These are phyloP conservation scores for Leptinotarsa lineolata DNA, from an alignment of 1,140 invertebrate genomes.

Conservation along the genomic window DNA sequence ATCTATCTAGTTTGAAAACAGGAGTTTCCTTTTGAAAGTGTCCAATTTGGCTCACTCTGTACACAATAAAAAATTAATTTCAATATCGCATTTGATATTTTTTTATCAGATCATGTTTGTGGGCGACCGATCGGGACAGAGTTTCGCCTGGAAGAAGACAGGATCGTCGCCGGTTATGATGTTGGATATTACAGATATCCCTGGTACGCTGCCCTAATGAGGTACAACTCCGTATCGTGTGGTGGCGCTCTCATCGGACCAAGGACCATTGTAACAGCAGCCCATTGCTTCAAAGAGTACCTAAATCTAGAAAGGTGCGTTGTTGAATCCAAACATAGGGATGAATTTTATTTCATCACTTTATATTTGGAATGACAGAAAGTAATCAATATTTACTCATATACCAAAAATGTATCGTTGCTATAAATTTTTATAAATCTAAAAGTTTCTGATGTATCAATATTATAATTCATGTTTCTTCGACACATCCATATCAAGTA, in stretches of 20 bases:
- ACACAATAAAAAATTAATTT: no score
- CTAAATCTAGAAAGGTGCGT: constrained; percentile 28
- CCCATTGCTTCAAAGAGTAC: constrained; percentile 50
- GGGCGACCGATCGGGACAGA: constrained; percentile 35
- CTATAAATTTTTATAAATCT: no score
- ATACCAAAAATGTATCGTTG: no score
- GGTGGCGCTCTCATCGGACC: constrained; percentile 48
- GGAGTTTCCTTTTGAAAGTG: no score
- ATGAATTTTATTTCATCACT: neutral
- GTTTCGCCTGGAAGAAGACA: constrained; percentile 34
- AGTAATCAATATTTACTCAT: no score
- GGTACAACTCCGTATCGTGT: constrained; percentile 40
- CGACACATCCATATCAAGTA: no score
- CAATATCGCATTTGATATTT: neutral
- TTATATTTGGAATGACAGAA: no score
- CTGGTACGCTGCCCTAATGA: constrained; percentile 49
- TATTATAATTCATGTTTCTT: no score
- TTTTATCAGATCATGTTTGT: constrained; percentile 33
- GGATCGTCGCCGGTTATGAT: constrained; percentile 50
- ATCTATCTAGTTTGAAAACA: no score
- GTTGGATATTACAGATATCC: constrained; percentile 52
- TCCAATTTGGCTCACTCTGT: no score
- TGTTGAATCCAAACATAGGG: no score
- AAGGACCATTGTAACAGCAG: constrained; percentile 46
- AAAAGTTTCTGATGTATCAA: no score